These are phyloP conservation scores for Mormoops blainvillei DNA, from an alignment of 2,113 vertebrate species.

Conservation along the genomic window DNA sequence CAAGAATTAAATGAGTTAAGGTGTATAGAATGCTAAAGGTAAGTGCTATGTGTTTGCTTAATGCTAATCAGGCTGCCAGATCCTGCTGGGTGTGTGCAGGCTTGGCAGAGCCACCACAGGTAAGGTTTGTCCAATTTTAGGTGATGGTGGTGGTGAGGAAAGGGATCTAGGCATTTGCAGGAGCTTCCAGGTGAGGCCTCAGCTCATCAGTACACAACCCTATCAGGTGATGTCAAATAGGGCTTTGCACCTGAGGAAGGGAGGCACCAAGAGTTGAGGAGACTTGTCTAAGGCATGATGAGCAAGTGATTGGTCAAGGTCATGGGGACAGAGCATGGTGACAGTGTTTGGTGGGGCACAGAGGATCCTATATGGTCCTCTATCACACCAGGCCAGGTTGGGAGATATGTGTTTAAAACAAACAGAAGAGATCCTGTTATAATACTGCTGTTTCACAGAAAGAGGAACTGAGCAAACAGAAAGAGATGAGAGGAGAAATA, in stretches of 20 bases:
- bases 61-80: not conserved
- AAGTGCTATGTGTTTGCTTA: not conserved
- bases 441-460: not conserved
- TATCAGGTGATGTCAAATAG: not conserved
- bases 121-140: not conserved
- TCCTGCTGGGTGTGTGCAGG: not conserved
- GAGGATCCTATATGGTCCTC: not conserved
- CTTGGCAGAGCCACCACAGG: not conserved
- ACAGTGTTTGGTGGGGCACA: not conserved
- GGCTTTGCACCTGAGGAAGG: not conserved
- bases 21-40: not conserved
- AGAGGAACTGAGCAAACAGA: not conserved
- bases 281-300: not conserved
- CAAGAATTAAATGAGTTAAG: not conserved
- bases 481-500: not conserved
- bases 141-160: not conserved
- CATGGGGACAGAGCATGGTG: not conserved
- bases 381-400: not conserved
- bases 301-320: not conserved
- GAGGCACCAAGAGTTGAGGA: not conserved
- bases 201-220: not conserved
- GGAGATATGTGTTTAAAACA: not conserved
- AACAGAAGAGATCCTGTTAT: not conserved
- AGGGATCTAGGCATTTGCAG: not conserved
- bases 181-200: not conserved